Conservation (phyloP, 2,888 invertebrate genomes). For the Kryphioiulus occultus region DNA sequence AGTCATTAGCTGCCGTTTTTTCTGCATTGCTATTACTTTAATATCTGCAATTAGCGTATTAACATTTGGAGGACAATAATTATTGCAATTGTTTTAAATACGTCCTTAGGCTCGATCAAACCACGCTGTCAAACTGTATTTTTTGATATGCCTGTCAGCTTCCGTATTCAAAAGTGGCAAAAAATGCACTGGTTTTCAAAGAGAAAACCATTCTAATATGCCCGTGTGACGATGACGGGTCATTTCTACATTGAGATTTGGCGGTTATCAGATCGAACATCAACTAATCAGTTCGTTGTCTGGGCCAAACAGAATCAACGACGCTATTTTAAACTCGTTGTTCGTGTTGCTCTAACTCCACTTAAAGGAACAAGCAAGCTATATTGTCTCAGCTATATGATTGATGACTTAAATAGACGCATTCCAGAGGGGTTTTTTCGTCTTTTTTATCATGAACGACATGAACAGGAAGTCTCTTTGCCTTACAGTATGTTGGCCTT, state of each 20-base stretch:
- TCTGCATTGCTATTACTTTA: not conserved
- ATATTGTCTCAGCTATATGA: not conserved
- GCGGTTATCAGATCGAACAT: not conserved
- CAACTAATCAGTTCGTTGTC: slow-evolving; percentile 16
- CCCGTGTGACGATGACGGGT: not conserved
- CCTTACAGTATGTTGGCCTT: not conserved
- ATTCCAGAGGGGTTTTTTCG: not conserved
- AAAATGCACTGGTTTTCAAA: not conserved
- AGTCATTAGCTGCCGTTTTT: too few relatives aligned
- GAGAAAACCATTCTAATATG: not conserved
- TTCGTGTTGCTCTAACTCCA: not conserved
- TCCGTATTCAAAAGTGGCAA: not conserved
- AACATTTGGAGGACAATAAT: not conserved
- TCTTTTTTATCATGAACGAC: not conserved
- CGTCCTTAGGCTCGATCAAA: not conserved
- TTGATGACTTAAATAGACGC: not conserved
- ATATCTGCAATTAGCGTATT: not conserved
- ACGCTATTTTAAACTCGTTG: not conserved
- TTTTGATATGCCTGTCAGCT: slow-evolving; percentile 9
- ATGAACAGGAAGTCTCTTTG: slow-evolving; percentile 7
- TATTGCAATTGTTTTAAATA: slow-evolving; percentile 23
- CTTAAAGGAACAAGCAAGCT: not conserved
- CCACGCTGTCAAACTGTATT: not conserved
- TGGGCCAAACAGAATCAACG: not conserved
- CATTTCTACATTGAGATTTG: not conserved